Percentiles rank a stretch among this genome's conserved stretches.
phyloP scores from a whole-genome alignment of 1,140 invertebrate species.

The Coelopa frigida region DNA sequence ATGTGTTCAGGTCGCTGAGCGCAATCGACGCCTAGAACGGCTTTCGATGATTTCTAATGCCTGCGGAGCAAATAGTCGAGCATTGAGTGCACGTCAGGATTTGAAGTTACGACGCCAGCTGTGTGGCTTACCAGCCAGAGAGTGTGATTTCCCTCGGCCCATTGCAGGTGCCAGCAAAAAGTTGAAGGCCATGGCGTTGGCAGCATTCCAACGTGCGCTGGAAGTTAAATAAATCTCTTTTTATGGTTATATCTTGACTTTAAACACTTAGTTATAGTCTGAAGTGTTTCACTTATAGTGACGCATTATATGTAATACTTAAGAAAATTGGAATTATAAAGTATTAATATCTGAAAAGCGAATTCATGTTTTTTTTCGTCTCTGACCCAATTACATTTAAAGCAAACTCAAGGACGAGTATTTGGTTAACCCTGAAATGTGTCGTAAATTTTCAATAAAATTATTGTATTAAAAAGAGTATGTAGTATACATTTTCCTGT shows the following conservation, averaged over 20 bases:
- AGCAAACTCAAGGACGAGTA: no score
- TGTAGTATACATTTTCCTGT: no score
- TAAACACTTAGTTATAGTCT: no score
- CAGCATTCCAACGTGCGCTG: conserved; percentile 30
- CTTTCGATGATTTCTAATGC: conserved; percentile 47
- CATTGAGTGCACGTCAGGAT: conserved; percentile 59
- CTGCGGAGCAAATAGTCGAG: conserved; percentile 49
- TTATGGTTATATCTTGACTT: neutral
- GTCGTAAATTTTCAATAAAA: no score
- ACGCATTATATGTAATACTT: no score
- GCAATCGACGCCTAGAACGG: conserved; percentile 41
- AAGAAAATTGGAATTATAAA: no score
- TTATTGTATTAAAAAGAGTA: no score
- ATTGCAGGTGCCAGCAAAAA: conserved; percentile 26
- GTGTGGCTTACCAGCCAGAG: conserved; percentile 54
- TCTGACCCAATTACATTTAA: no score
- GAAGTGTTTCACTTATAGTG: no score
- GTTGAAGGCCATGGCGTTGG: conserved; percentile 28
- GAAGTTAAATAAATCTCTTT: conserved; percentile 13
- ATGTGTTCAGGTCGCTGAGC: conserved; percentile 52
- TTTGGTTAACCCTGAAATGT: no score
- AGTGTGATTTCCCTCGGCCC: conserved; percentile 36
- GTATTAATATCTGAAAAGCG: no score
- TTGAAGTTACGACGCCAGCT: conserved; percentile 55
- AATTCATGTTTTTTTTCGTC: no score